Base-by-base conservation (phyloP, 2,113 vertebrate genomes). In the Aythya baeri region DNA sequence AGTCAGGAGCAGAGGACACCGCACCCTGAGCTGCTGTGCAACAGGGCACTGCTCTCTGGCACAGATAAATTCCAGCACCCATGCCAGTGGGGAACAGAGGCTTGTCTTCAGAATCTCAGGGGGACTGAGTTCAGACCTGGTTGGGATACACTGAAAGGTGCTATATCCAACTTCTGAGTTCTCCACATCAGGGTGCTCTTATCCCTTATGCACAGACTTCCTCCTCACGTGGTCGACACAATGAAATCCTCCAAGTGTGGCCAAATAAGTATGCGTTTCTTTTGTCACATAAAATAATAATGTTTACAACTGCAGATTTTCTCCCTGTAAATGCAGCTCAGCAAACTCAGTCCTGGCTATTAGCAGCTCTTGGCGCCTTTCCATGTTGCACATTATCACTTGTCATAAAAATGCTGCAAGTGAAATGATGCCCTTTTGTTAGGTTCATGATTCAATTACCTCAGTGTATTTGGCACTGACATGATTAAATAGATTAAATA, bases 371-470 rank as follows among this genome's bases (percentile, higher is more conserved):
- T 94, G 94, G 89, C 85, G 59, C 93, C 72, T 83, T 80, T 91
- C 91, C 88, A 57, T 32, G 63, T 88, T 90, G 55, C 85, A 91
- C 87, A 91, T 96, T 95, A 89, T 88, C 93, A 67, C 93, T 92
- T 91, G 78, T 80, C 82, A 91, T 88, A 77, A 91, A 95, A 94
- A 66, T 11, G 13, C 46, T 93, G 78, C n/a, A 67, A 74, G 75
- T 85, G 78, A 89, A 95, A 88, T 74, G 25, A 91, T 88, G 50
- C 59, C 59, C 55, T 91, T 80, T 93, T 80, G 41, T 89, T 83
- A 89, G 55, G 72, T 62, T 75, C 46, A 34, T 50, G 59, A 74
- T 91, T 68, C 72, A 87, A 95, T 95, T 96, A 94, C 85, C 79
- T 95, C 59, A 88, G 66, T 49, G 89, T 80, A 63, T 86, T 96